These are phyloP conservation scores for Haliclystus octoradiatus DNA, from an alignment of 30 jellyfish, hydroid and myxozoan genomes.

Conservation along the genomic window DNA sequence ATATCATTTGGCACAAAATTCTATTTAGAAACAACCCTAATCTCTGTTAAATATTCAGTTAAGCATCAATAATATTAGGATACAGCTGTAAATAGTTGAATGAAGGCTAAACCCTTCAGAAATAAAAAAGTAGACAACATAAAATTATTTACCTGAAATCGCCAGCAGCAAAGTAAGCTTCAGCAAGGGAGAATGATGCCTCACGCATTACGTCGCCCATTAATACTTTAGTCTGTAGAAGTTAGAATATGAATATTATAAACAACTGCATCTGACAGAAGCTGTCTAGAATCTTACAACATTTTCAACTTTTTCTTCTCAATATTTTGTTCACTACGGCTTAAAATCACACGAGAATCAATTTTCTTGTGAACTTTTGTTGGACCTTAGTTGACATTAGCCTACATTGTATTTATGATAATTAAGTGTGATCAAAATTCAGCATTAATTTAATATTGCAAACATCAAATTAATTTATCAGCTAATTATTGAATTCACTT, in stretches of 20 bases:
- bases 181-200: slow-evolving; percentile 93
- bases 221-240: slow-evolving; percentile 72
- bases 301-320: too few species aligned
- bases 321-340: neutral
- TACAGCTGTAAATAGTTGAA: too few species aligned
- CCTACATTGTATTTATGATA: neutral
- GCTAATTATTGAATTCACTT: too few species aligned
- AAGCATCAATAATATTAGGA: too few species aligned
- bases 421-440: neutral
- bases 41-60: too few species aligned
- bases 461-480: too few species aligned
- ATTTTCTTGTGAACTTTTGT: neutral
- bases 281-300: too few species aligned
- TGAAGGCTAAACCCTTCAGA: too few species aligned
- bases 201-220: slow-evolving; percentile 96
- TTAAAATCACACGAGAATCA: slow-evolving; percentile 4
- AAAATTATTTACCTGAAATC: slow-evolving; percentile 66
- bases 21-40: too few species aligned
- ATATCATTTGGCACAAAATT: too few species aligned
- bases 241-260: neutral
- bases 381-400: neutral
- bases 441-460: too few species aligned
- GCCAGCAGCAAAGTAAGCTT: slow-evolving; percentile 97
- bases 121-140: neutral
- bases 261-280: neutral